Conservation (phyloP, 2,888 invertebrate genomes). For the Pyrrhia umbra region DNA sequence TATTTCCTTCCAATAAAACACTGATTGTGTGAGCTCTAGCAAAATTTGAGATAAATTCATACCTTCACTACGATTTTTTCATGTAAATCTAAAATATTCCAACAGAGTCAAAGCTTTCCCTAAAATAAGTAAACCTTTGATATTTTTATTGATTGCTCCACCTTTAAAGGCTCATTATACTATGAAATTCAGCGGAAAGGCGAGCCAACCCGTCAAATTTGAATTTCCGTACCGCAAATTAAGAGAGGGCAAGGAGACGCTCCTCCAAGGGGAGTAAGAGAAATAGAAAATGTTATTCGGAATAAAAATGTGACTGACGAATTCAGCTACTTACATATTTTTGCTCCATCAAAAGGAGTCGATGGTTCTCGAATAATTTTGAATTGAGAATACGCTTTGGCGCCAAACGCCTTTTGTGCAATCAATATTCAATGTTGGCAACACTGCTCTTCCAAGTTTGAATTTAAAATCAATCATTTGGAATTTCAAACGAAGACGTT, state of each 20-base stretch:
- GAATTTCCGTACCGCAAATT: constrained; percentile 87
- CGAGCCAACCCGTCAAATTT: constrained; percentile 87
- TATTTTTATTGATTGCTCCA: constrained; percentile 87
- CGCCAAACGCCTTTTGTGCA: constrained; percentile 89
- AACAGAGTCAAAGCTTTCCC: constrained; percentile 57
- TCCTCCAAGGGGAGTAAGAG: constrained; percentile 53
- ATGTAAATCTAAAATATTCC: constrained; percentile 54
- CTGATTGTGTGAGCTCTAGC: background rate
- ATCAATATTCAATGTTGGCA: constrained; percentile 90
- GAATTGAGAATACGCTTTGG: constrained; percentile 90
- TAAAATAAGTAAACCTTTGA: constrained; percentile 73
- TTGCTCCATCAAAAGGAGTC: constrained; percentile 88
- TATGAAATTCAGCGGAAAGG: constrained; percentile 87
- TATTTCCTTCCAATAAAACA: background rate
- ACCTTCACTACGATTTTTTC: constrained; percentile 21
- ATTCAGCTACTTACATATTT: constrained; percentile 90
- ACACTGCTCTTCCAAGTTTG: constrained; percentile 78
- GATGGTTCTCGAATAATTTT: constrained; percentile 87
- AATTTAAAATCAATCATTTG: constrained; percentile 84
- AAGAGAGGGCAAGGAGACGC: constrained; percentile 67
- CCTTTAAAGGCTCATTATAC: constrained; percentile 87
- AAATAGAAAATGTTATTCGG: constrained; percentile 74
- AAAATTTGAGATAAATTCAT: constrained; percentile 9
- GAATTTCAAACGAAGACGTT: constrained; percentile 79
- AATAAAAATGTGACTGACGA: constrained; percentile 86